Evolutionary conservation across 2,797 vertebrate genomes (phyloP), one percentile per base, ranked within the genome.

Genomic region (Chaetodon trifasciatus): DNA sequence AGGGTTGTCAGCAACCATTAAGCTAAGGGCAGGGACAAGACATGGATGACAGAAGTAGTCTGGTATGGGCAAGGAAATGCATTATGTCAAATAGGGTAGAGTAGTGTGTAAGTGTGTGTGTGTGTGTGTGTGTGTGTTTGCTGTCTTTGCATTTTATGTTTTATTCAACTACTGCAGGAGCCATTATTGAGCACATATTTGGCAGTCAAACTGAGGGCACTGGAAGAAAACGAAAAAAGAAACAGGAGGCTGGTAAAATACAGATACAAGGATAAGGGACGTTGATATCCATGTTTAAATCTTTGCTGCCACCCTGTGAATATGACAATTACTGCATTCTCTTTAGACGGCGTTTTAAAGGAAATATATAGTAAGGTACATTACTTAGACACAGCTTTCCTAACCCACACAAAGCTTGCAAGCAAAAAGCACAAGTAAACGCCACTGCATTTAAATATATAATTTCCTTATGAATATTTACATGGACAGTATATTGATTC

Each of bases 261-360:
- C 0, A 32, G 8, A 65, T 19, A 55, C 11, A 44, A 50, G 50
- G 6, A 15, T 60, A 56, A 40, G 75, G 3, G 6, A 42, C 1
- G 0, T 55, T 11, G 8, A 0, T 1, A 32, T 46, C 40, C 35
- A 87, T 84, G 42, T 85, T 42, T 86, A 60, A 83, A 71, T 58
- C 89, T 92, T 75, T 93, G 89, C 92, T 93, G 92, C 90, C 92
- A 87, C 84, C 93, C 21, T 70, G 93, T 91, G 93, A 69, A 82
- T 56, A 12, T 56, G n/a, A 49, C 0, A 0, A 66, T 64, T 74
- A 90, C 81, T 92, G 82, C 91, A 91, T 21, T 44, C 44, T 60
- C 32, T 79, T 23, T 11, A 37, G n/a, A 64, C 3, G 1, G 9
- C 12, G 8, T 12, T 40, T 49, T 24, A 32, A 44, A 55, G n/a